Percentiles rank a stretch among this genome's conserved stretches.
Conservation (phyloP, 1,140 invertebrate species). For the Bradysia coprophila region DNA sequence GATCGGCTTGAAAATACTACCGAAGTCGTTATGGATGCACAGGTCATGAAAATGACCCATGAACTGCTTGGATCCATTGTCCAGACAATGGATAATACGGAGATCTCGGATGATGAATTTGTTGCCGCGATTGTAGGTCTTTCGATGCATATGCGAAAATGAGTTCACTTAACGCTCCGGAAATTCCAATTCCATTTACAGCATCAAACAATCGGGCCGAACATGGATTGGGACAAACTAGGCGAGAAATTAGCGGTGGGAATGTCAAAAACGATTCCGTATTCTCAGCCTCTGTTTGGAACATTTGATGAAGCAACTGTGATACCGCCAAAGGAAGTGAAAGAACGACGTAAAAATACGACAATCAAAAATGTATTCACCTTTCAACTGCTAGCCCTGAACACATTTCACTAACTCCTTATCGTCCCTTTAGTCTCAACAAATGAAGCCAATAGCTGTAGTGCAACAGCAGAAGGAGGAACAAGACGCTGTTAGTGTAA, state of each 20-base stretch:
- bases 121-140: slow-evolving; percentile 5
- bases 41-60: slow-evolving; percentile 8
- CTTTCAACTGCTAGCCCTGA: no score
- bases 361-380: no score
- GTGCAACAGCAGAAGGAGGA: slow-evolving; percentile 6
- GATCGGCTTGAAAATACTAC: slow-evolving; percentile 6
- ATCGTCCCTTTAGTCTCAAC: slow-evolving; percentile 1
- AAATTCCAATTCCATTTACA: no score
- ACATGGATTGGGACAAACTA: background rate
- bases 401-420: no score
- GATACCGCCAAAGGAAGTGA: no score
- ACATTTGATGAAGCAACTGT: slow-evolving; percentile 4
- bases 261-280: background rate
- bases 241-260: background rate
- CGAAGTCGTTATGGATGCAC: slow-evolving; percentile 7
- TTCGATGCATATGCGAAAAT: no score
- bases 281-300: slow-evolving; percentile 6
- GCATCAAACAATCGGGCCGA: no score
- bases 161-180: no score
- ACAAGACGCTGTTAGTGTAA: slow-evolving; percentile 6
- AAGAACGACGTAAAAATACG: no score
- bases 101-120: slow-evolving; percentile 7
- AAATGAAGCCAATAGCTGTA: slow-evolving; percentile 6
- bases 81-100: slow-evolving; percentile 2
- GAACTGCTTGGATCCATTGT: slow-evolving; percentile 6